These are phyloP conservation scores for Chaenodraco wilsoni DNA, from an alignment of 2,797 vertebrate species.

Conservation along the genomic window DNA sequence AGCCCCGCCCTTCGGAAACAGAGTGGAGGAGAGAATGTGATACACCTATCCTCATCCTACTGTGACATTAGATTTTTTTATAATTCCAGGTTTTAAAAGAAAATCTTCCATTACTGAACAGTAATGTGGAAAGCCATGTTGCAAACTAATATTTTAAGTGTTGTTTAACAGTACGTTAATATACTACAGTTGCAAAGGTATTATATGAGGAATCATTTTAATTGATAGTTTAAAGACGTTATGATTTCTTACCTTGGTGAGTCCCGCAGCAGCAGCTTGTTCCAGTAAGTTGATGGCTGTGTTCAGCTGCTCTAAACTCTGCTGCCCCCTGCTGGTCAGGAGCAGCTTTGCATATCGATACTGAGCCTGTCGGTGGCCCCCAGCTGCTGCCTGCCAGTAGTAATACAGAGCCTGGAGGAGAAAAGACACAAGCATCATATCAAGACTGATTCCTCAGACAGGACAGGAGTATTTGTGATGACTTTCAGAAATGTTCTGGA, in stretches of 20 bases:
- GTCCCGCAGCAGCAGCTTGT: constrained; percentile 84
- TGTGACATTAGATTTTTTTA: background rate
- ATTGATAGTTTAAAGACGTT: no score
- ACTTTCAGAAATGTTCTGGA: background rate
- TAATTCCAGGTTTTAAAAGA: background rate
- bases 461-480: background rate
- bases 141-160: background rate
- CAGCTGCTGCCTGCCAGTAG: constrained; percentile 87
- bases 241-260: constrained; percentile 83
- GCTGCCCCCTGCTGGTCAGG: constrained; percentile 75
- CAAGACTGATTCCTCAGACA: background rate
- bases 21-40: no score
- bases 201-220: background rate
- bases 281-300: constrained; percentile 83
- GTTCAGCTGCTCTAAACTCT: constrained; percentile 63
- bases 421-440: background rate
- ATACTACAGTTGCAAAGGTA: background rate
- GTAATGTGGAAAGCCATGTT: background rate
- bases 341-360: constrained; percentile 90
- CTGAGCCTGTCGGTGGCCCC: constrained; percentile 89
- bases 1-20: no score
- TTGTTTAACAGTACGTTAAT: background rate
- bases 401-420: constrained; percentile 85
- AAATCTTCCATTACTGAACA: background rate
- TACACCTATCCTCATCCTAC: background rate